These are phyloP conservation scores for Morinoia aosen DNA, from an alignment of 2,888 invertebrate genomes.

Conservation along the genomic window DNA sequence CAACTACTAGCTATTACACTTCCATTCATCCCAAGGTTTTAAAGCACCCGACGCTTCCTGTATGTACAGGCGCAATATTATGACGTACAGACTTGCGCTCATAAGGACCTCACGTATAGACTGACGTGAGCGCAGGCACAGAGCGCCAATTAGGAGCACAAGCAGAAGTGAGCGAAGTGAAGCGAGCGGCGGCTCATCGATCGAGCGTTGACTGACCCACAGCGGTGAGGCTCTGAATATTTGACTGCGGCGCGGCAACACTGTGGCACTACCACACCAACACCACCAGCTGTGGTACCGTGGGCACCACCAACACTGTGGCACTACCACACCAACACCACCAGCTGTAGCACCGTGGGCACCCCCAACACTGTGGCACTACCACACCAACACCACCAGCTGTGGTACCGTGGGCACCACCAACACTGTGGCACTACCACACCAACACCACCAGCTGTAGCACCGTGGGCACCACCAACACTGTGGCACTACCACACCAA, in stretches of 20 bases:
- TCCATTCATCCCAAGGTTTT: too few relatives aligned
- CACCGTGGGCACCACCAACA: slow-evolving; percentile 33
- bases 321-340: not conserved
- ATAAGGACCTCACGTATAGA: too few relatives aligned
- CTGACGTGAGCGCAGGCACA: not conserved
- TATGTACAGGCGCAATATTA: too few relatives aligned
- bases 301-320: too few relatives aligned
- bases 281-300: not conserved
- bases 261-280: not conserved
- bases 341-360: too few relatives aligned
- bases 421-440: not conserved
- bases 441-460: slow-evolving; percentile 6
- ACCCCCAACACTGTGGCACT: too few relatives aligned
- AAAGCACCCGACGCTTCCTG: too few relatives aligned
- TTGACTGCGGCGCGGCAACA: slow-evolving; percentile 37
- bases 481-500: not conserved
- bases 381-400: too few relatives aligned
- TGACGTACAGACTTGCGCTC: too few relatives aligned
- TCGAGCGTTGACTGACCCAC: not conserved
- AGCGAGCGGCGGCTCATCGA: not conserved
- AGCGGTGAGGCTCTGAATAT: slow-evolving; percentile 45
- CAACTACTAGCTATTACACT: too few relatives aligned
- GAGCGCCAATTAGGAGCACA: not conserved
- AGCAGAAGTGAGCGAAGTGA: not conserved
- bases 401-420: not conserved